Evolutionary conservation across 2,888 invertebrate species (phyloP), one percentile per base, ranked within the genome.

Genomic region (Lycophotia porphyrea): DNA sequence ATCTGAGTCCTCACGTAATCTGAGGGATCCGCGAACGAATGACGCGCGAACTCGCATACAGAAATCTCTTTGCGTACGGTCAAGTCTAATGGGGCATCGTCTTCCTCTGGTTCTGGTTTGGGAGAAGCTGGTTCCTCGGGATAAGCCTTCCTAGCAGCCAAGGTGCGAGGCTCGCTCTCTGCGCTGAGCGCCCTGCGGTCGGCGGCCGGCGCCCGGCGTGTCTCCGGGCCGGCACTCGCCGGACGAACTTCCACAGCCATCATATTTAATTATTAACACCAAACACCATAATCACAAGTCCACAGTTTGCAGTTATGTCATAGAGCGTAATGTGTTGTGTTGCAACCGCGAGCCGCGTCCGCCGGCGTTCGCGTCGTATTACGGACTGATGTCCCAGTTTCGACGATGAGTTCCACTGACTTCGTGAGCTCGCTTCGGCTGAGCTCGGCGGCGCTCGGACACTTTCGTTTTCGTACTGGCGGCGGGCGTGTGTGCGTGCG

Each of bases 21-120:
- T 85, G 95, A 89, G 36, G 96, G 95, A 91, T 97, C 95, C 88
- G 96, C 95, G 89, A 96, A 95, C 27, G 96, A 92, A 84, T 96
- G 96, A 76, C 96, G 92, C 82, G 96, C 96, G 90, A 96, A 96
- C 67, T 96, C 96, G 88, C 96, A 92, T 80, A 96, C 96, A 31
- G 96, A 93, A 85, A 96, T 95, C 89, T 96, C 96, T 88, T 95
- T 95, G 74, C 96, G 94, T 79, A 98, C 97, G 87, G 98, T 98
- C 92, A 98, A 96, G 96, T 99, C 98, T 93, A 98, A 93, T 27
- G 98, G 98, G 79, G 97, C 97, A 87, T 98, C 98, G 85, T 97
- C 97, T 76, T 97, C 88, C 49, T 88, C 87, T 60, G 87, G 71
- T 68, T 86, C 91, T 72, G 73, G 88, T 76, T 91, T 90, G 55